Evolutionary conservation across 2,888 invertebrate species (phyloP), one percentile per base, ranked within the genome.

Genomic region (Tipula confusa): DNA sequence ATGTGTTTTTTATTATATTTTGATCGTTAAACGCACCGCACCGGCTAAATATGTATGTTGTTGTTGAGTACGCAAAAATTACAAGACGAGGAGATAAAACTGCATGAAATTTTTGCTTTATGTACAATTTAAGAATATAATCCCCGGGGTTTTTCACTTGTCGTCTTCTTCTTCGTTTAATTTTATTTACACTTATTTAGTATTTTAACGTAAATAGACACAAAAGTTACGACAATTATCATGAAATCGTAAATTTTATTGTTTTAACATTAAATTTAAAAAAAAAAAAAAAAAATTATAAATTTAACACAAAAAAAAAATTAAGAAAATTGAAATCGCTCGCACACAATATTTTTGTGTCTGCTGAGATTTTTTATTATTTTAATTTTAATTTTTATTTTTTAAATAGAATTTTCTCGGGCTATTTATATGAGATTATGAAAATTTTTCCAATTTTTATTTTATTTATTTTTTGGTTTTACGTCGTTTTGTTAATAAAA

Each of bases 341-440:
- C 38, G 13, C 43, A 43, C 43, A 43, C 43, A 64, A 4, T 48
- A n/a, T 48, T 18, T 48, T 5, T 11, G 24, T 64, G 11, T 64
- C 64, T 64, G 64, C 11, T 64, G 64, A 64, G 24, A 24, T 64
- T 64, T 64, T 24, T 24, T n/a, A n/a, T 64, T 24, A n/a, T n/a
- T 43, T 43, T 43, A n/a, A n/a, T n/a, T n/a, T n/a, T n/a, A n/a
- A n/a, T 64, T 48, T 18, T 48, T 6, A 13, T 48, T 48, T 64
- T 64, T 64, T 64, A 64, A 64, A 64, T 64, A 64, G 64, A 64
- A 64, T 64, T 64, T 64, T 64, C 64, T 64, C 64, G 64, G 64
- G 64, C 64, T 64, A 64, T 64, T 64, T 64, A 64, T 64, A 64
- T 24, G 64, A 64, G 64, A 15, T 24, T 64, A 64, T 64, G 64